Evolutionary conservation across 1,140 invertebrate species (phyloP).

Genomic region (Philotrypesis tridentata): DNA sequence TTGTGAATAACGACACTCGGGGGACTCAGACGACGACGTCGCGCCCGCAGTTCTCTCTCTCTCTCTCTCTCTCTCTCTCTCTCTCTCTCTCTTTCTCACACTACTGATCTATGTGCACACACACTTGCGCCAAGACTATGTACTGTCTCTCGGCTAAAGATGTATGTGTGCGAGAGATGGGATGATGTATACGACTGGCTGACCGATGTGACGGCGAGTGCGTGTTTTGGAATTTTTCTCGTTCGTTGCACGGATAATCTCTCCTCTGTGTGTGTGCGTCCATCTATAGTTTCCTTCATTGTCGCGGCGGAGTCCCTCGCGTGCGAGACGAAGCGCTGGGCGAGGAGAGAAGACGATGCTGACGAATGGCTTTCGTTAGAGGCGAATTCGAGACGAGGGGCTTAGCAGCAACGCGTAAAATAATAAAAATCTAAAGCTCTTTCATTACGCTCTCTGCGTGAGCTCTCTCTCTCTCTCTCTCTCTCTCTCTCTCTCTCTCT

Average conservation of each 20-base stretch:
- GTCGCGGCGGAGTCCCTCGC: too few relatives aligned
- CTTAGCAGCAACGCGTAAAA: too few relatives aligned
- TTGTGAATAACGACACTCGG: conserved; percentile 68
- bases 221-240: background rate
- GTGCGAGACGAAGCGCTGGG: too few relatives aligned
- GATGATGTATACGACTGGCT: conserved; percentile 54
- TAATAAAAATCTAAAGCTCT: too few relatives aligned
- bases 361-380: too few relatives aligned
- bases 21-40: conserved; percentile 59
- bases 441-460: too few relatives aligned
- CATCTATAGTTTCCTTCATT: too few relatives aligned
- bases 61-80: conserved; percentile 42
- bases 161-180: conserved; percentile 16
- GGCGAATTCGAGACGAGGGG: too few relatives aligned
- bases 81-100: conserved; percentile 45
- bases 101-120: background rate
- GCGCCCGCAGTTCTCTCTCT: conserved; percentile 51
- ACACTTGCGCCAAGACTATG: background rate
- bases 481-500: too few relatives aligned
- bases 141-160: background rate
- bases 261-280: too few relatives aligned
- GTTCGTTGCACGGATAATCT: background rate
- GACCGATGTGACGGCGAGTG: conserved; percentile 36
- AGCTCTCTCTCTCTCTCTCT: too few relatives aligned
- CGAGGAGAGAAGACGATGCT: too few relatives aligned